Evolutionary conservation across 2,888 invertebrate genomes (phyloP).

Genomic region (Sycophila texana): DNA sequence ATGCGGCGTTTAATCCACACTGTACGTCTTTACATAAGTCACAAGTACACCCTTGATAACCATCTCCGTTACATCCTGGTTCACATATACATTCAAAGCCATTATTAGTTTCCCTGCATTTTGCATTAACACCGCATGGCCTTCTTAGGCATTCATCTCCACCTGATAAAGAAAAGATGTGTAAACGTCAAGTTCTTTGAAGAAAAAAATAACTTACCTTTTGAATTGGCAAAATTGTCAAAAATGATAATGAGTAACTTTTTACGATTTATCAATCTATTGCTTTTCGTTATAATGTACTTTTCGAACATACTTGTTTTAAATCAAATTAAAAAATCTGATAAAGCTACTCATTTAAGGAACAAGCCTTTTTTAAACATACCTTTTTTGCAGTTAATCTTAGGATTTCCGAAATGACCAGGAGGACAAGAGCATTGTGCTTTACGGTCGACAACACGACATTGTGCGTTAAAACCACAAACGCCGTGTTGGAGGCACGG

Average conservation of each 20-base stretch:
- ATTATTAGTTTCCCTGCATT: slow-evolving; percentile 86
- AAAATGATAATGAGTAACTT: neutral
- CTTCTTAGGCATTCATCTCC: slow-evolving; percentile 86
- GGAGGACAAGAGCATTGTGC: slow-evolving; percentile 88
- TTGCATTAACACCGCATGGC: slow-evolving; percentile 90
- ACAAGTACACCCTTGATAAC: slow-evolving; percentile 88
- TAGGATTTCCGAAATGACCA: slow-evolving; percentile 84
- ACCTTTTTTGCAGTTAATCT: slow-evolving; percentile 82
- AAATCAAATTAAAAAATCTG: neutral
- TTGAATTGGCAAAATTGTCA: neutral
- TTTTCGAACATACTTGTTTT: neutral
- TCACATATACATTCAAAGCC: slow-evolving; percentile 89
- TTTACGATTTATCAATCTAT: neutral
- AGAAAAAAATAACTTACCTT: slow-evolving; percentile 12
- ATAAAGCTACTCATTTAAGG: too few species aligned
- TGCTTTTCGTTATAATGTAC: neutral
- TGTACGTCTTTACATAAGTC: slow-evolving; percentile 87
- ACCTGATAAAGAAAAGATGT: slow-evolving; percentile 68
- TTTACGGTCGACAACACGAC: slow-evolving; percentile 85
- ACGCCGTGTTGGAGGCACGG: slow-evolving; percentile 86
- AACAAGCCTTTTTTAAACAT: slow-evolving; percentile 29
- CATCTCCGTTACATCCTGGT: slow-evolving; percentile 88
- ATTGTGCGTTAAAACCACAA: slow-evolving; percentile 91
- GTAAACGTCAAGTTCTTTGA: neutral
- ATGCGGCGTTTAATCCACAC: slow-evolving; percentile 90